These are phyloP conservation scores for Podocnemis expansa DNA, from an alignment of 2,113 vertebrate species.

Conservation along the genomic window DNA sequence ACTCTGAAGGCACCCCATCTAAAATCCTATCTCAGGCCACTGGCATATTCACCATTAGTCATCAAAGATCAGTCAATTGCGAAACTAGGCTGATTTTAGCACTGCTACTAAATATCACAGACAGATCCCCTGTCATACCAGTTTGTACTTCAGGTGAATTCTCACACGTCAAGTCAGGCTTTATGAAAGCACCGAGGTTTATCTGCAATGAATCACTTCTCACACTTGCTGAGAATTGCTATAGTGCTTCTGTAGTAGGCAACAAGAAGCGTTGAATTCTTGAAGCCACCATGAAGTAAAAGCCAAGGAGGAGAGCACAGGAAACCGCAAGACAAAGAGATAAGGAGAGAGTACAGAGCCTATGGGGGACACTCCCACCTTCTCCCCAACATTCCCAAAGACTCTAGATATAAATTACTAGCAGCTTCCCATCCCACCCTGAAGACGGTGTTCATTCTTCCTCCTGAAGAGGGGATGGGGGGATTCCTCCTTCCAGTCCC, in stretches of 20 bases:
- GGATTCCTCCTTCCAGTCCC: not conserved
- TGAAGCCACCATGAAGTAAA: constrained; percentile 54
- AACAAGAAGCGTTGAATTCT: constrained; percentile 70
- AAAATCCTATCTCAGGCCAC: no score
- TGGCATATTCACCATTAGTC: no score
- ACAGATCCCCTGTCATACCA: constrained; percentile 37
- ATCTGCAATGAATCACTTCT: constrained; percentile 31
- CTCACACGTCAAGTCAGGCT: constrained; percentile 56
- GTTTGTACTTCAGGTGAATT: constrained; percentile 48
- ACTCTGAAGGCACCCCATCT: no score
- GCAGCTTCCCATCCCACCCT: not conserved
- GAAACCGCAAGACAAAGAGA: not conserved
- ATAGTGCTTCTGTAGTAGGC: constrained; percentile 37
- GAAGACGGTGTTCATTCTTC: not conserved
- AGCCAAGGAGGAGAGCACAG: constrained; percentile 12
- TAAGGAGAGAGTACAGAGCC: constrained; percentile 54
- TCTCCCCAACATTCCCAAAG: no score
- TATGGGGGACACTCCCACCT: not conserved
- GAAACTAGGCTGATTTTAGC: not conserved
- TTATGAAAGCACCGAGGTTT: not conserved
- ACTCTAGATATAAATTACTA: not conserved
- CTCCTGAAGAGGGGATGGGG: not conserved
- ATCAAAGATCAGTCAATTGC: no score
- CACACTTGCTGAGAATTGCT: constrained; percentile 55
- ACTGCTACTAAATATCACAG: constrained; percentile 10